Base-by-base conservation (phyloP, 2,797 vertebrate genomes). In the Amphiprion clarkii region DNA sequence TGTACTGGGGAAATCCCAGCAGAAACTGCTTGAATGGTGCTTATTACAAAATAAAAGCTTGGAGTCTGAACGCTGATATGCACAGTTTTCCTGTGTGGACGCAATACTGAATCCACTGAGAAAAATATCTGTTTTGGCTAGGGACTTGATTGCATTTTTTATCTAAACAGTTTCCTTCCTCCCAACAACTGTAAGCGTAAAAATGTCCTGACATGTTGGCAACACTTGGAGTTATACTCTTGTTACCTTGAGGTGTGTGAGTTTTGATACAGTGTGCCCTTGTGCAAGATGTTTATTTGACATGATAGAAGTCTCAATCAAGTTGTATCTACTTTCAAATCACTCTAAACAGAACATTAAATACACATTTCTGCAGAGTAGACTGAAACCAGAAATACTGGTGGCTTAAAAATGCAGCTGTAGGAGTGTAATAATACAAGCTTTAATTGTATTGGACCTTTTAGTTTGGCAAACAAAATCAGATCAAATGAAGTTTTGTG, bases 31-130 rank as follows among this genome's bases (percentile, higher is more conserved):
- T 52, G 39, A 69, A 67, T 71, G 21, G 25, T 8, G 3, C 48
- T 76, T 83, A 74, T 79, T 78, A 46, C 53, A 48, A 76, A 73
- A 61, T 46, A 70, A 76, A 74, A 68, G 12, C 25, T 68, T 65
- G 40, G 57, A 78, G 68, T 55, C 63, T 48, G 71, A 74, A 54
- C 40, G 61, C 27, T 1, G 5, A 44, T 3, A 53, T 14, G 49
- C 31, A 55, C 42, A 63, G 49, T 64, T 79, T 56, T 81, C 61
- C 53, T 76, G 31, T 49, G 16, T 42, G 27, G 13, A 70, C 2
- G 0, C 52, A 0, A 58, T 67, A 85, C 7, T 39, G 11, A 78
- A 78, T 33, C 79, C 64, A 51, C 23, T 6, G n/a, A 74, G 76
- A 76, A 54, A 55, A 51, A 63, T 60, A 46, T 66, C 27, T 40